phyloP scores from a whole-genome alignment of 1,140 invertebrate genomes.

The Neuroterus valhalla region DNA sequence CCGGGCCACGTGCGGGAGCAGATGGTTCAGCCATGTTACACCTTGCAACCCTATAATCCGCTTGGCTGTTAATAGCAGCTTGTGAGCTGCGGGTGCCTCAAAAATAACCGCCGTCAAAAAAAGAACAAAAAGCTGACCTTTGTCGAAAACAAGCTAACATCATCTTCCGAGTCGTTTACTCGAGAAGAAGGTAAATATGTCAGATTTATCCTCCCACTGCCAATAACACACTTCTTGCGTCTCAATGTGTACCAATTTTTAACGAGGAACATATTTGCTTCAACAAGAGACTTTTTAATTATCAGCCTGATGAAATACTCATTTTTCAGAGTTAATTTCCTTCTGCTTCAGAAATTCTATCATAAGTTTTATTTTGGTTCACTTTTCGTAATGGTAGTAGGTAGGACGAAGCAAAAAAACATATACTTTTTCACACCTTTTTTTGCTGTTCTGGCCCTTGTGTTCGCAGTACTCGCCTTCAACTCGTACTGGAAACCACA shows the following conservation, averaged over 20 bases:
- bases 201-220: background rate
- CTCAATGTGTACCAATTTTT: background rate
- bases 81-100: constrained; percentile 54
- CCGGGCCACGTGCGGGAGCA: constrained; percentile 69
- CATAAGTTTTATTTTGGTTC: no score
- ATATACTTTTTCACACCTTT: no score
- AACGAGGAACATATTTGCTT: no score
- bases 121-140: constrained; percentile 1
- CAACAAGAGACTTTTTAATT: no score
- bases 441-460: no score
- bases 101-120: constrained; percentile 48
- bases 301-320: no score
- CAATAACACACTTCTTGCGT: background rate
- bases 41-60: constrained; percentile 65
- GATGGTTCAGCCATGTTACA: constrained; percentile 68
- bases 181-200: background rate
- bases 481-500: no score
- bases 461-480: no score
- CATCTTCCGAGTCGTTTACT: constrained; percentile 20
- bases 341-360: no score
- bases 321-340: no score
- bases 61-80: constrained; percentile 64
- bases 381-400: no score
- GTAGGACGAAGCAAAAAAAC: no score
- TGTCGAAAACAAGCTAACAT: background rate